phyloP scores from a whole-genome alignment of 2,113 vertebrate genomes.

The Xyrauchen texanus region DNA sequence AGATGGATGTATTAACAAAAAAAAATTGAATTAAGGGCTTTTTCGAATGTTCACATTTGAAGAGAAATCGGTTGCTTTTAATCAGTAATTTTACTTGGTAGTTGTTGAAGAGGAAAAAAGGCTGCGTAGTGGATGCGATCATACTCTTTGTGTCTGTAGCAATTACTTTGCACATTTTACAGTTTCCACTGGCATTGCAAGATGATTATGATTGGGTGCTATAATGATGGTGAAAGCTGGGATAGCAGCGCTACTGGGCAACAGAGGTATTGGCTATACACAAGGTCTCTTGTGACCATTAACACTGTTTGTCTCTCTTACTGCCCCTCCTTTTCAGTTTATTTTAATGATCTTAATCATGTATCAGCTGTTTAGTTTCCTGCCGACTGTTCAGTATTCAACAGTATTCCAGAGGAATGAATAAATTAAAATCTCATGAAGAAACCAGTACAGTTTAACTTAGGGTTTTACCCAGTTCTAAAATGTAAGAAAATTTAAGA shows the following conservation, averaged over 20 bases:
- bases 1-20: neutral
- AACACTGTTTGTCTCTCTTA: conserved; percentile 62
- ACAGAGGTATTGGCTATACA: conserved; percentile 70
- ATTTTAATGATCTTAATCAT: conserved; percentile 74
- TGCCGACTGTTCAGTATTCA: conserved; percentile 87
- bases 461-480: conserved; percentile 57
- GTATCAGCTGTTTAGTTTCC: conserved; percentile 67
- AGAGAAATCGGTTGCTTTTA: neutral
- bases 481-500: conserved; percentile 56
- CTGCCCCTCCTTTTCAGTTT: conserved; percentile 37
- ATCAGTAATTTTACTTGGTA: neutral
- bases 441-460: conserved; percentile 58
- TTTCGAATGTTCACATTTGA: neutral
- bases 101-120: neutral
- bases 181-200: conserved; percentile 58
- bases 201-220: conserved; percentile 34
- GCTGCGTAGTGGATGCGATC: conserved; percentile 11
- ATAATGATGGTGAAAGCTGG: conserved; percentile 63
- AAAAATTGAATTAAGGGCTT: conserved; percentile 16
- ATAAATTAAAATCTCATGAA: conserved; percentile 67
- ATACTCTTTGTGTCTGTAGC: neutral
- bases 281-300: conserved; percentile 70
- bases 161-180: conserved; percentile 65
- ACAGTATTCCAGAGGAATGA: conserved; percentile 63
- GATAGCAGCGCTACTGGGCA: conserved; percentile 77